Evolutionary conservation across 2,797 vertebrate species (phyloP), one percentile per base, ranked within the genome.

Genomic region (Cuniculus paca): DNA sequence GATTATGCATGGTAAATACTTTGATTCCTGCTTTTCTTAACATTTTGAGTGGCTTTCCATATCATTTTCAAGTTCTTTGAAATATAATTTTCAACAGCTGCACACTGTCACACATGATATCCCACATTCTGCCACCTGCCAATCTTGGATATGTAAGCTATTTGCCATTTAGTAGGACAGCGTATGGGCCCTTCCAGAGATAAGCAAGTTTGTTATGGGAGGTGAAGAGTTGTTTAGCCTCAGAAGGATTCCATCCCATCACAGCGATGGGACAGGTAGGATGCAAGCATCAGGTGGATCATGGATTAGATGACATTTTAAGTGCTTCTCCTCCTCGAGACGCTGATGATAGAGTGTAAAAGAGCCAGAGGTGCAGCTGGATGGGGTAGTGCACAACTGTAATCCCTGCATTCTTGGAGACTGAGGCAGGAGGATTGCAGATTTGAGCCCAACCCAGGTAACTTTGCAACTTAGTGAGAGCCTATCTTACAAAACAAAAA

Each of bases 21-120:
- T 77, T 60, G 52, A 31, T 88, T 90, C n/a, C 31, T 74, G 16
- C 17, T 87, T 45, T 45, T 54, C 22, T 91, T 92, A 86, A 61
- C 36, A 90, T 79, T 87, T 91, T 91, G 2, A 88, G 9, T 84
- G 17, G 19, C 31, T 85, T 90, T 50, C 24, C 28, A 58, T 54
- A 83, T 39, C 20, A 54, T 82, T 78, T 93, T 75, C 20, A 96
- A 89, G 83, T 75, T 94, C 45, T 75, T 94, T 79, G 52, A 74
- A 95, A 17, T 65, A n/a, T 2, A 26, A 75, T 61, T 87, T 95
- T 68, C 24, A 70, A 6, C 9, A 94, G 50, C 36, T 95, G 60
- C 52, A 61, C 70, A 31, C 52, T 58, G n/a, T 70, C 14, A 11
- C n/a, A 20, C 36, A 61, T 24, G 31, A 56, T 72, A 39, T 45